Percentiles rank a stretch among this genome's conserved stretches.
phyloP scores from a whole-genome alignment of 2,113 vertebrate genomes.

The Esox niger region DNA sequence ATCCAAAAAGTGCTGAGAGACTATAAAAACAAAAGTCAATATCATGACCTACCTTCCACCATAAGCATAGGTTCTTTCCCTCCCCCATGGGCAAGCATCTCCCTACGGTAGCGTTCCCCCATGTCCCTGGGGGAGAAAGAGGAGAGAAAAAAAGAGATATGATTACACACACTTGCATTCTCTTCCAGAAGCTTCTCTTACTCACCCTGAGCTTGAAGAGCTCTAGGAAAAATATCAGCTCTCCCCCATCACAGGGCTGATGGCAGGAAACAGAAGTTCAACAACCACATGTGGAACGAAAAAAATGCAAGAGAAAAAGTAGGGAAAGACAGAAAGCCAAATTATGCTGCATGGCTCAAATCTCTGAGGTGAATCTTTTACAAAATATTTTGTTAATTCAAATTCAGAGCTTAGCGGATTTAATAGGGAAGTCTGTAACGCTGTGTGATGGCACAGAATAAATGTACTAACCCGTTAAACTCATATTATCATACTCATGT shows the following conservation, averaged over 20 bases:
- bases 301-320: constrained; percentile 20
- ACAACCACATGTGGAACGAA: constrained; percentile 38
- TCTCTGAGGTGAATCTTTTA: constrained; percentile 18
- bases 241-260: constrained; percentile 29
- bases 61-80: constrained; percentile 90
- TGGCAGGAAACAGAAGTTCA: constrained; percentile 45
- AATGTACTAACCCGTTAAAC: constrained; percentile 35
- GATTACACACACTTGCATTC: constrained; percentile 59
- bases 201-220: constrained; percentile 20
- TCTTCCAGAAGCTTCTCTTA: neutral
- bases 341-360: neutral
- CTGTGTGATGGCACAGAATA: constrained; percentile 15
- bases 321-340: constrained; percentile 9
- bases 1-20: too few species aligned
- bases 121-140: constrained; percentile 73
- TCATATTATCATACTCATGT: constrained; percentile 41
- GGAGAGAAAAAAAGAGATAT: constrained; percentile 29
- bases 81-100: constrained; percentile 95
- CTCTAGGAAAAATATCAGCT: constrained; percentile 30
- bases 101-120: constrained; percentile 90
- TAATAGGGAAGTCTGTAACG: constrained; percentile 12
- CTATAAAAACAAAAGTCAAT: neutral
- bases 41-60: constrained; percentile 86
- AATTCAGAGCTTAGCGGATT: constrained; percentile 20
- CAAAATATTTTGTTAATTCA: constrained; percentile 35